Evolutionary conservation across 2,113 vertebrate genomes (phyloP).

Genomic region (Cebus imitator): DNA sequence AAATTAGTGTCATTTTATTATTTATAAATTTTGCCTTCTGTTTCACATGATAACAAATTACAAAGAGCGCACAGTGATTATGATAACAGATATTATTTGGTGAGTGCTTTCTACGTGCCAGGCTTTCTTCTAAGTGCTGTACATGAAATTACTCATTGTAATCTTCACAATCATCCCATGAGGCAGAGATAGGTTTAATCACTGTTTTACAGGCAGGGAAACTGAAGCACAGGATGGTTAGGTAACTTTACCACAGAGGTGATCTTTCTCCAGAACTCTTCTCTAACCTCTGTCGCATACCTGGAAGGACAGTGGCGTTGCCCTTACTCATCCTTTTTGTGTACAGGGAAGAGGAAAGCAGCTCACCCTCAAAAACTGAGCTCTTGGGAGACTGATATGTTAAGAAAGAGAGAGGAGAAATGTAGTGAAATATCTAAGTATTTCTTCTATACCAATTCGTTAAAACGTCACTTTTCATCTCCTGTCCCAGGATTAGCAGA

Average conservation of each 20-base stretch:
- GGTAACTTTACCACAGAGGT: not conserved
- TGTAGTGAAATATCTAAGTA: not conserved
- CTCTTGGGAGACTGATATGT: not conserved
- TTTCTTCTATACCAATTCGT: not conserved
- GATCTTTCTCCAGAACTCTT: not conserved
- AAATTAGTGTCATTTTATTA: not conserved
- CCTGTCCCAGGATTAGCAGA: slow-evolving; percentile 83
- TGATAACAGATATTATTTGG: not conserved
- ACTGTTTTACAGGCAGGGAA: not conserved
- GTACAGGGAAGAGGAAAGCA: not conserved
- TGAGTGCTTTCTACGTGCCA: not conserved
- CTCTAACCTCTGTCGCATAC: not conserved
- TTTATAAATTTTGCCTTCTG: not conserved
- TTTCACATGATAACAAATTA: not conserved
- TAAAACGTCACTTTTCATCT: not conserved
- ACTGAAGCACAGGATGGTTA: not conserved
- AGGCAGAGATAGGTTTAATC: not conserved
- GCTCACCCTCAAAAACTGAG: not conserved
- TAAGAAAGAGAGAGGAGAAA: not conserved
- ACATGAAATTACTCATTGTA: not conserved
- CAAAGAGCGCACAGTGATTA: not conserved
- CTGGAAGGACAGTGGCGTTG: not conserved
- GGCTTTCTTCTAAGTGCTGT: not conserved
- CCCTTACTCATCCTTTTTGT: not conserved
- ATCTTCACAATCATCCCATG: not conserved